phyloP scores from a whole-genome alignment of 2,113 vertebrate species.

The Hippocampus barbouri region DNA sequence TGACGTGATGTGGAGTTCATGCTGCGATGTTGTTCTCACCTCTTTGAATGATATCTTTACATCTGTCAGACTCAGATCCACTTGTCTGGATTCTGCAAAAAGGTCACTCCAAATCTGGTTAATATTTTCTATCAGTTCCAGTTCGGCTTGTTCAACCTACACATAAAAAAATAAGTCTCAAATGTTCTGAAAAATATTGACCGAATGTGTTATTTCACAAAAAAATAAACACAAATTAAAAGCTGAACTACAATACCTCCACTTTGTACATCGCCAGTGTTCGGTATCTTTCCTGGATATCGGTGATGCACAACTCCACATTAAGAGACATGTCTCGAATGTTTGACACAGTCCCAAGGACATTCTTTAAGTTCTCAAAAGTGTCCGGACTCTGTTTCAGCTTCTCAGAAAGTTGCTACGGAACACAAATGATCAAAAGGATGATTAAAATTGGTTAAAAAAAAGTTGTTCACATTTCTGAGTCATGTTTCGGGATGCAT shows the following conservation, averaged over 20 bases:
- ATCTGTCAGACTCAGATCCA: constrained; percentile 75
- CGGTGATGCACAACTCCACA: constrained; percentile 80
- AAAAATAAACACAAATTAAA: not conserved
- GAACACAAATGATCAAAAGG: not conserved
- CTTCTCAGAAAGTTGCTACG: constrained; percentile 71
- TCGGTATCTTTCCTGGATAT: constrained; percentile 85
- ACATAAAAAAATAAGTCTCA: not conserved
- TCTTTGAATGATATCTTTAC: constrained; percentile 83
- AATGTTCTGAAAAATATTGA: not conserved
- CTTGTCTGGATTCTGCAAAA: constrained; percentile 70
- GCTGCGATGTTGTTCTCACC: constrained; percentile 61
- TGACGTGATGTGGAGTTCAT: not conserved
- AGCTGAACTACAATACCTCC: constrained; percentile 64
- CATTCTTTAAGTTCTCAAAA: constrained; percentile 83
- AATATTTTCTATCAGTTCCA: constrained; percentile 63
- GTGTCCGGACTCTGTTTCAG: constrained; percentile 74
- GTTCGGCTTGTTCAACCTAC: constrained; percentile 78
- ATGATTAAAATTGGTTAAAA: not conserved
- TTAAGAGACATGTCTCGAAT: constrained; percentile 77
- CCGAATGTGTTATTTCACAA: not conserved
- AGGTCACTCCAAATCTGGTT: constrained; percentile 75
- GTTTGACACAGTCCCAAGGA: constrained; percentile 80
- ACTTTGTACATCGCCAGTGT: constrained; percentile 81
- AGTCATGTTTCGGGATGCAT: not conserved
- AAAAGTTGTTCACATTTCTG: not conserved